Conservation (phyloP, 1,140 invertebrate genomes). For the Lineus longissimus region DNA sequence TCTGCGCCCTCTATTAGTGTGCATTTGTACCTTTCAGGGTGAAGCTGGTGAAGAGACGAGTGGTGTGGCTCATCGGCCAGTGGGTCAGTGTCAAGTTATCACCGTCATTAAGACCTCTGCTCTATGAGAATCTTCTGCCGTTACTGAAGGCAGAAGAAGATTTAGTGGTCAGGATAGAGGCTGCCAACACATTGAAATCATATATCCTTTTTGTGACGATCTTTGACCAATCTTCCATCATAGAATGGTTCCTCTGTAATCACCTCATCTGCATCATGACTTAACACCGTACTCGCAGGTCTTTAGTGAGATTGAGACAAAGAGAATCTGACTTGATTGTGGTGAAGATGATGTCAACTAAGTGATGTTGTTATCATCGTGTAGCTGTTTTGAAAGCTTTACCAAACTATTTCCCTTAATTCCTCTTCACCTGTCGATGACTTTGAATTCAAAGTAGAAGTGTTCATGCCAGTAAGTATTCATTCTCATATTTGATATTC, state of each 20-base stretch:
- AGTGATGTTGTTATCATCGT: too few species aligned
- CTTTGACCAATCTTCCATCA: neutral
- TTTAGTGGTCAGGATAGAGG: conserved; percentile 78
- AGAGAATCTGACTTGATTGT: too few species aligned
- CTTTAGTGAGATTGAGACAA: too few species aligned
- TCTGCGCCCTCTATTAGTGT: too few species aligned
- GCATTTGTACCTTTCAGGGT: conserved; percentile 62
- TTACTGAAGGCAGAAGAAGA: conserved; percentile 60
- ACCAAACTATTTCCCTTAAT: conserved; percentile 37
- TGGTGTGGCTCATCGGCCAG: conserved; percentile 81
- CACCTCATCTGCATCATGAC: neutral
- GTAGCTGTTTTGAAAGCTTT: too few species aligned
- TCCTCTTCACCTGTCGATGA: conserved; percentile 70
- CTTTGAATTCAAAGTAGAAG: conserved; percentile 83
- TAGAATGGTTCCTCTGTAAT: neutral
- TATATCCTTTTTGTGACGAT: conserved; percentile 58
- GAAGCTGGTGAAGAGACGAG: conserved; percentile 78
- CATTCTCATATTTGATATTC: conserved; percentile 9
- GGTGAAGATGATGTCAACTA: too few species aligned
- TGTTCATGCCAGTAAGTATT: conserved; percentile 63
- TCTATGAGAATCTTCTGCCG: conserved; percentile 76
- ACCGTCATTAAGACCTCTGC: conserved; percentile 67
- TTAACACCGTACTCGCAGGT: neutral
- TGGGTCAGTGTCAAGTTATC: conserved; percentile 87
- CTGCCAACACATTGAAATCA: conserved; percentile 70